These are phyloP conservation scores for Timema podura DNA, from an alignment of 2,888 invertebrate species.

Conservation along the genomic window DNA sequence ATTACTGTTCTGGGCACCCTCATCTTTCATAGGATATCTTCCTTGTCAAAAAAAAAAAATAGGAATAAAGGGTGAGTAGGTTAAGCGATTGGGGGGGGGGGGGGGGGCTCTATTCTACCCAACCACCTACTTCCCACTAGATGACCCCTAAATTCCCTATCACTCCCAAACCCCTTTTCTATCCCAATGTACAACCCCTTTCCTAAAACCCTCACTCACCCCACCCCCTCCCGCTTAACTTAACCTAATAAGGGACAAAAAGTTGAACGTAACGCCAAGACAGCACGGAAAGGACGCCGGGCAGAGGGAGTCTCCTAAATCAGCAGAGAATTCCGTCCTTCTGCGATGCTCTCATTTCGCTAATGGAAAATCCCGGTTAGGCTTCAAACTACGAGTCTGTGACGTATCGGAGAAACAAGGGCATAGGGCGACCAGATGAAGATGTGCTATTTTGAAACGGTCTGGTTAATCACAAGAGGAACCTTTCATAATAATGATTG, in stretches of 20 bases:
- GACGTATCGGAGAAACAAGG: slow-evolving; percentile 7
- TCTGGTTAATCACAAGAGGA: too few relatives aligned
- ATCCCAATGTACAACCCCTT: background rate
- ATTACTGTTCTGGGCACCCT: too few relatives aligned
- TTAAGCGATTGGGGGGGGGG: background rate
- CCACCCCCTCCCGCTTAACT: slow-evolving; percentile 24
- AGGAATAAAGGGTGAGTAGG: too few relatives aligned
- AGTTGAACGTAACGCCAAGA: slow-evolving; percentile 21
- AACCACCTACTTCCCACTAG: background rate
- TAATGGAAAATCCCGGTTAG: slow-evolving; percentile 27
- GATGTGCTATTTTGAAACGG: too few relatives aligned
- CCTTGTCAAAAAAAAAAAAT: too few relatives aligned
- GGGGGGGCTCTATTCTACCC: background rate
- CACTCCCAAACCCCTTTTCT: background rate
- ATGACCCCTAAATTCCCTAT: background rate
- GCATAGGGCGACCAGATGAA: background rate
- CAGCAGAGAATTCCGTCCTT: slow-evolving; percentile 23
- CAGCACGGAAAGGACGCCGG: slow-evolving; percentile 4
- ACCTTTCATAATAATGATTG: too few relatives aligned
- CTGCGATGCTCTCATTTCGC: slow-evolving; percentile 27
- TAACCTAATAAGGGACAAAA: slow-evolving; percentile 29
- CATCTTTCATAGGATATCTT: too few relatives aligned
- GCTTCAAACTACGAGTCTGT: slow-evolving; percentile 16
- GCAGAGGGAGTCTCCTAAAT: slow-evolving; percentile 25
- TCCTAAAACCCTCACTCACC: slow-evolving; percentile 12